A percentile compares a stretch with the other conserved stretches of the same genome.
Conservation (phyloP, 2,888 invertebrate species). For the Phyllotreta cruciferae region DNA sequence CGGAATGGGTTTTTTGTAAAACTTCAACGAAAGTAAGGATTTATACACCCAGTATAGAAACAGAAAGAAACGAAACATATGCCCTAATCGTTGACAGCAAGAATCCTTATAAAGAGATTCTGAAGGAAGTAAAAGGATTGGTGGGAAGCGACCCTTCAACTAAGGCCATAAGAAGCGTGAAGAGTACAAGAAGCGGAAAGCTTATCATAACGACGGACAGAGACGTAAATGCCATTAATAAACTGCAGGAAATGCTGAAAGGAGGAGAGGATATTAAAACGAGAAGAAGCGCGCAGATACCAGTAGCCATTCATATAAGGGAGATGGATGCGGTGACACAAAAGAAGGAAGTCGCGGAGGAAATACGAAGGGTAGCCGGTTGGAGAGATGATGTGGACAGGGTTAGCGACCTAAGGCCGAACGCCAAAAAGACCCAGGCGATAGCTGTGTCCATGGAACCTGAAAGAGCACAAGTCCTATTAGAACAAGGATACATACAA, state of each 20-base stretch:
- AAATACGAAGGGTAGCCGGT: neutral
- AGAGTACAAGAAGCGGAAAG: constrained; percentile 6
- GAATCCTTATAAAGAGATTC: constrained; percentile 5
- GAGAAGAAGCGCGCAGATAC: neutral
- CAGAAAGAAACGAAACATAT: neutral
- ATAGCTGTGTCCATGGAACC: neutral
- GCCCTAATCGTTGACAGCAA: constrained; percentile 7
- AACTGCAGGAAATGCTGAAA: neutral
- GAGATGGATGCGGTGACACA: constrained; percentile 8
- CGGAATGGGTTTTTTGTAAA: no score
- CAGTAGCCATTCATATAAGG: constrained; percentile 8
- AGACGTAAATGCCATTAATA: neutral
- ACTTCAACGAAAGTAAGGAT: no score
- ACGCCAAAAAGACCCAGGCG: constrained; percentile 6
- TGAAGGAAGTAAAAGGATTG: constrained; percentile 2
- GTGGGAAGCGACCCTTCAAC: constrained; percentile 4
- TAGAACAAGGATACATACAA: neutral
- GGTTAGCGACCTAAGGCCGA: constrained; percentile 5
- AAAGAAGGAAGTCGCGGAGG: constrained; percentile 2
- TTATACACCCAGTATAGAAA: neutral
- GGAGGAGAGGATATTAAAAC: neutral
- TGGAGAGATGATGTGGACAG: neutral
- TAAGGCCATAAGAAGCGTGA: constrained; percentile 8
- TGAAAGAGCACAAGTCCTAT: neutral
- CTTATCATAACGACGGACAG: constrained; percentile 3